Evolutionary conservation across 2,888 invertebrate genomes (phyloP).

Genomic region (Deilephila elpenor): DNA sequence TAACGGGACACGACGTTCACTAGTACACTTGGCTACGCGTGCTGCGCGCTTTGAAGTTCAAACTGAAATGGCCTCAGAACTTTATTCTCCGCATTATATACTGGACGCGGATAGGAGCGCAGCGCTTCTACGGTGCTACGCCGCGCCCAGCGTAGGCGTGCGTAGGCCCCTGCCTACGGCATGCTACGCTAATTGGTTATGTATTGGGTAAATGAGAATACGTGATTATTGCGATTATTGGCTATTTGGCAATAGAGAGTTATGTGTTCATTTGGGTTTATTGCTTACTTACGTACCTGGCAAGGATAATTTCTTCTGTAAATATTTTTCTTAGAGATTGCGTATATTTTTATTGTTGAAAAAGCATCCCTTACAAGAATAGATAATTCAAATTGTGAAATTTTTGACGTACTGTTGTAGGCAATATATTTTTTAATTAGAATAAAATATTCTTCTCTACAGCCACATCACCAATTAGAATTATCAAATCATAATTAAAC

Average conservation of each 20-base stretch:
- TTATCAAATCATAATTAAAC: neutral
- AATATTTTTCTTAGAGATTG: neutral
- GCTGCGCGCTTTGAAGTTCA: conserved; percentile 60
- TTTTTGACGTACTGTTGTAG: too few relatives aligned
- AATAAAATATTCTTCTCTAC: too few relatives aligned
- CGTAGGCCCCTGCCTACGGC: conserved; percentile 67
- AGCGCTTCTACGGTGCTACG: conserved; percentile 62
- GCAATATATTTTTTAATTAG: too few relatives aligned
- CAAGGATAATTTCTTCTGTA: neutral
- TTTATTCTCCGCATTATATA: conserved; percentile 64
- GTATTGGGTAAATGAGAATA: conserved; percentile 20
- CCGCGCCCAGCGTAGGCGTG: conserved; percentile 80
- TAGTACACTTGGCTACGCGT: conserved; percentile 60
- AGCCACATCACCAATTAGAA: too few relatives aligned
- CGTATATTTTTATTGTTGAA: too few relatives aligned
- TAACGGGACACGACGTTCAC: conserved; percentile 54
- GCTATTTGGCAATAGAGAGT: neutral
- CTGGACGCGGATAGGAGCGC: conserved; percentile 50
- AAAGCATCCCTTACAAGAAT: too few relatives aligned
- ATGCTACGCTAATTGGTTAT: conserved; percentile 43
- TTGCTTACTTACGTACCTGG: neutral
- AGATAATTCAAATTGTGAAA: too few relatives aligned
- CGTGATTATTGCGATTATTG: conserved; percentile 29
- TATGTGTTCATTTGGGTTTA: neutral
- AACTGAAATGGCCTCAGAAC: conserved; percentile 67